phyloP scores from a whole-genome alignment of 2,797 vertebrate genomes.

The Mycteria americana region DNA sequence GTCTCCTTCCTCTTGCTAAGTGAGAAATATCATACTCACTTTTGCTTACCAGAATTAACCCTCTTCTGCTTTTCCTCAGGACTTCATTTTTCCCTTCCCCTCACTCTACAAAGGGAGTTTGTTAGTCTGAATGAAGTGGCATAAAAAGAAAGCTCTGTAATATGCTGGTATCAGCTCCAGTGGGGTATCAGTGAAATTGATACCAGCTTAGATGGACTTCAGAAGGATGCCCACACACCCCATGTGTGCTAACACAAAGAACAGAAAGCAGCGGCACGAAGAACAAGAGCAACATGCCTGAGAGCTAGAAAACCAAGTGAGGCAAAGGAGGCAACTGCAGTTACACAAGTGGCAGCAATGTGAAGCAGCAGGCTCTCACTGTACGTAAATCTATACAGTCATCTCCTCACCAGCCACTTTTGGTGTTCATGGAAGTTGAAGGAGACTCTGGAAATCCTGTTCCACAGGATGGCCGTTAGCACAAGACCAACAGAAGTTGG shows the following conservation, averaged over 20 bases:
- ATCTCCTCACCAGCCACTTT: accelerated
- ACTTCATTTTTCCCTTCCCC: background rate
- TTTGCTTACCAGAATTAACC: background rate
- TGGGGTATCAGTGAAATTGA: background rate
- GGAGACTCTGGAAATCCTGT: background rate
- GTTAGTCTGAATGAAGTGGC: background rate
- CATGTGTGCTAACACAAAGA: accelerated
- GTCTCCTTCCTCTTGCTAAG: background rate
- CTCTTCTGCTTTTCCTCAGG: background rate
- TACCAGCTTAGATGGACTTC: background rate
- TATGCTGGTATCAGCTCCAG: background rate
- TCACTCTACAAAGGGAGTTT: background rate
- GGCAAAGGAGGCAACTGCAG: background rate
- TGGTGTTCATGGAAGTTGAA: accelerated
- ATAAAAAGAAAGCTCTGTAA: background rate
- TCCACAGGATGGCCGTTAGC: background rate
- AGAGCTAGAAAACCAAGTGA: background rate
- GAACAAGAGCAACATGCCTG: accelerated
- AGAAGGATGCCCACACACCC: background rate
- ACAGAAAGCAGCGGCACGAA: background rate
- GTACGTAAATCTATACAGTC: accelerated
- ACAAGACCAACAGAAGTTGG: background rate
- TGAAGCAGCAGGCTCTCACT: background rate
- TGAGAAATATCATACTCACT: background rate
- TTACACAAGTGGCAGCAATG: accelerated